Base-by-base conservation (phyloP, 2,113 vertebrate genomes). In the Seriola aureovittata region DNA sequence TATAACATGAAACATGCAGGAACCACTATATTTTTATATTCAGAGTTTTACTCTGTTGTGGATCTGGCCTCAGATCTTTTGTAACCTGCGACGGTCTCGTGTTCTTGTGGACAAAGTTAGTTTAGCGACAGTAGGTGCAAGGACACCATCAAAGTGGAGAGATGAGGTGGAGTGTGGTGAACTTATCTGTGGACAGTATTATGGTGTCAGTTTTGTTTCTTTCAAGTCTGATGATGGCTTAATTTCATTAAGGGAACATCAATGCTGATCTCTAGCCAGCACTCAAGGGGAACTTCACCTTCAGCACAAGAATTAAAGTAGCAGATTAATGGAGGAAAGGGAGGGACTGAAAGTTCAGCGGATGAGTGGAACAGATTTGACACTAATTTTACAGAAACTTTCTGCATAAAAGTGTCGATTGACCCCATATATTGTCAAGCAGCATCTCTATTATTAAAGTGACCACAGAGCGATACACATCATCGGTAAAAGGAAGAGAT, bases 231-330 rank as follows among this genome's bases (percentile, higher is more conserved):
- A 65, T 70, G 68, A 70, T 75, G 71, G 78, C 62, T 81, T 87
- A 62, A 86, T 90, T 82, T 76, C 68, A 80, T 80, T 75, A 67
- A 21, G 68, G 67, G 40, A 79, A 70, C 77, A 85, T 80, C 74
- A 25, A 68, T 71, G 73, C 76, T 82, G 84, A 89, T 75, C 62
- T 77, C 66, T 55, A 50, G 81, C 70, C 81, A 79, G 75, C 48
- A 65, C 75, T 88, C 69, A 84, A 86, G 75, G 88, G 58, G 64
- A 89, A 57, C 71, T 55, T 89, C 50, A 82, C 81, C 81, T 88
- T 79, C 50, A 73, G 40, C 75, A 50, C 32, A 68, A 64, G 66
- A 82, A 77, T 75, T 88, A 66, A 80, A 68, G 64, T 42, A 69
- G 69, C 59, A 57, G 62, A 76, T 84, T 68, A 74, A 58, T 59